These are phyloP conservation scores for Delia radicum DNA, from an alignment of 1,140 invertebrate species.

Conservation along the genomic window DNA sequence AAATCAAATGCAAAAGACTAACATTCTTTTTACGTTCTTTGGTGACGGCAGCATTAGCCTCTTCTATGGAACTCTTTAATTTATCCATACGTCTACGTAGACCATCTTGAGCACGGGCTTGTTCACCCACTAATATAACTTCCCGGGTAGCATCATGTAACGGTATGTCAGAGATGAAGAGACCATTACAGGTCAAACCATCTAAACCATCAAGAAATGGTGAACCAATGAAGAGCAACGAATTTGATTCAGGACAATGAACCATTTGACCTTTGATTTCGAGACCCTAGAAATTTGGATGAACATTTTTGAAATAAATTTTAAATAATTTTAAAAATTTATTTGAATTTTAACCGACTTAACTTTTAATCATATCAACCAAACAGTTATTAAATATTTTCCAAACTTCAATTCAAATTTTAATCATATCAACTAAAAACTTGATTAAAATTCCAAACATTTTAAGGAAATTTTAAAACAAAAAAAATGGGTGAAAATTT, in stretches of 20 bases:
- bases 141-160: conserved; percentile 94
- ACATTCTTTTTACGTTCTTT: conserved; percentile 94
- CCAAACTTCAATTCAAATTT: neutral
- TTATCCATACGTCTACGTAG: conserved; percentile 92
- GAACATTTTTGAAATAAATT: conserved; percentile 32
- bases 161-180: conserved; percentile 95
- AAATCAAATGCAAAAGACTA: conserved; percentile 89
- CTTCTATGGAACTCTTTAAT: conserved; percentile 89
- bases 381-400: neutral
- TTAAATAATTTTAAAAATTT: neutral
- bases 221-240: conserved; percentile 88
- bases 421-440: too few species aligned
- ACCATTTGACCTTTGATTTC: conserved; percentile 97
- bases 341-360: too few species aligned
- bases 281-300: too few species aligned
- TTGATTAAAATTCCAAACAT: too few species aligned
- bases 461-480: too few species aligned
- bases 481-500: too few species aligned
- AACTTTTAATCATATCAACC: neutral
- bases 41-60: conserved; percentile 87
- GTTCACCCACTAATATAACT: conserved; percentile 91
- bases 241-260: conserved; percentile 85
- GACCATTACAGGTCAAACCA: conserved; percentile 86
- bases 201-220: conserved; percentile 91
- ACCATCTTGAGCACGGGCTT: conserved; percentile 92